Evolutionary conservation across 2,797 vertebrate species (phyloP), one percentile per base, ranked within the genome.

Genomic region (Catharus ustulatus): DNA sequence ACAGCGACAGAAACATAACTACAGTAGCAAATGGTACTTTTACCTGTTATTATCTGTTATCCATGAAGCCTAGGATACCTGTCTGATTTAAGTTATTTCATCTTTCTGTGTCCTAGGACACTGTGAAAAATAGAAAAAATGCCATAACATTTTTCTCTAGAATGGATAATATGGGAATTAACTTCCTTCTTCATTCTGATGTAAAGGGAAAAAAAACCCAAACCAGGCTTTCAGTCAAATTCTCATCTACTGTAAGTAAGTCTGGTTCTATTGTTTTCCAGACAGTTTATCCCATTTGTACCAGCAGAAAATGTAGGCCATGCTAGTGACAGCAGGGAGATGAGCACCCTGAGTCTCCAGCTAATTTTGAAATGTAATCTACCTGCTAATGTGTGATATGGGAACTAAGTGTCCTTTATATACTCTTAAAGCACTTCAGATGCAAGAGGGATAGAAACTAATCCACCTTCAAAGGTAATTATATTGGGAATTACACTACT

Each of bases 401-500:
- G 77, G 77, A 88, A 59, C 14, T 48, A 24, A 51, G 13, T 86
- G 84, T 96, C 82, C 40, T 36, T 93, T 91, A 84, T 88, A 76
- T 91, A 75, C 66, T 74, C 71, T 92, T 73, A 36, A 84, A 42
- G 58, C 77, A 86, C 76, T 90, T 79, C 30, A 40, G 78, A 83
- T 66, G 93, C 82, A 55, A 76, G 54, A 85, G 29, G 83, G 80
- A 93, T 82, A 94, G 86, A 93, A 96, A 81, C 66, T 73, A 95
- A 92, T 94, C 83, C 82, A 86, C 68, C 89, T 92, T 71, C 19
- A 94, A 96, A 96, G 92, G 93, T 94, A 97, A 96, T 96, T 97
- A 97, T 96, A 89, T 81, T 89, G 78, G 93, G 96, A 97, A 96
- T 97, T 95, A 97, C 87, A 94, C 64, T 93, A 55, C 84, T 97